phyloP scores from a whole-genome alignment of 2,888 invertebrate genomes.

The Cryptops parisi region DNA sequence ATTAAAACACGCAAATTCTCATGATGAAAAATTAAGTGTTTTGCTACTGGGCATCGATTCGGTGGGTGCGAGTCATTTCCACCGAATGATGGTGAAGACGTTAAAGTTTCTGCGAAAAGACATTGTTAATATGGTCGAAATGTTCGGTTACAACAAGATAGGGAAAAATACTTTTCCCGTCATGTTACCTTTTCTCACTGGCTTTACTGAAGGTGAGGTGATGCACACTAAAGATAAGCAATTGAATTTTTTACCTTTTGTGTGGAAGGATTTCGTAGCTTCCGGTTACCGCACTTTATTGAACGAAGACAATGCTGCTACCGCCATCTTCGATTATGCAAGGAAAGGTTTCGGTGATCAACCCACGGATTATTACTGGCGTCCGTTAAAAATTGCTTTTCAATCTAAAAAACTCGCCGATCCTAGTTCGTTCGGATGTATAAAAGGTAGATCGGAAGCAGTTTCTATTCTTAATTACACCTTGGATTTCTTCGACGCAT shows the following conservation, averaged over 20 bases:
- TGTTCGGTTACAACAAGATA: conserved; percentile 35
- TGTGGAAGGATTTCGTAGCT: conserved; percentile 29
- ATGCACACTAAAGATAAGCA: not conserved
- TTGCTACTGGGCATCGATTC: not conserved
- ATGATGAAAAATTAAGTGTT: not conserved
- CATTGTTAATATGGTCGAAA: conserved; percentile 49
- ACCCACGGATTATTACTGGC: conserved; percentile 30
- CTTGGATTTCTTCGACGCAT: not conserved
- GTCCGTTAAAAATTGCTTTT: conserved; percentile 28
- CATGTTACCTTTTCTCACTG: conserved; percentile 30
- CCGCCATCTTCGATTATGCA: conserved; percentile 30
- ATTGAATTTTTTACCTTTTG: conserved; percentile 27
- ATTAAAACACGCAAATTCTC: not conserved
- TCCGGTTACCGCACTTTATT: conserved; percentile 28
- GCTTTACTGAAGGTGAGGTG: conserved; percentile 14
- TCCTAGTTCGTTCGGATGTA: not conserved
- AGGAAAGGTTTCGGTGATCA: conserved; percentile 28
- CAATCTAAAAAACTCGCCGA: conserved; percentile 23
- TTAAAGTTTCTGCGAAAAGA: too few relatives aligned
- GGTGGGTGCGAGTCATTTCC: not conserved
- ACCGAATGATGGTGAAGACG: not conserved
- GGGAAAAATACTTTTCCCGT: conserved; percentile 36
- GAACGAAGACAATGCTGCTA: conserved; percentile 29
- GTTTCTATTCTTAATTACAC: not conserved
- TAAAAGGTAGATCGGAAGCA: not conserved